A percentile compares a stretch with the other conserved stretches of the same genome.
phyloP scores from a whole-genome alignment of 2,797 vertebrate species.

The Pogonophryne albipinna region DNA sequence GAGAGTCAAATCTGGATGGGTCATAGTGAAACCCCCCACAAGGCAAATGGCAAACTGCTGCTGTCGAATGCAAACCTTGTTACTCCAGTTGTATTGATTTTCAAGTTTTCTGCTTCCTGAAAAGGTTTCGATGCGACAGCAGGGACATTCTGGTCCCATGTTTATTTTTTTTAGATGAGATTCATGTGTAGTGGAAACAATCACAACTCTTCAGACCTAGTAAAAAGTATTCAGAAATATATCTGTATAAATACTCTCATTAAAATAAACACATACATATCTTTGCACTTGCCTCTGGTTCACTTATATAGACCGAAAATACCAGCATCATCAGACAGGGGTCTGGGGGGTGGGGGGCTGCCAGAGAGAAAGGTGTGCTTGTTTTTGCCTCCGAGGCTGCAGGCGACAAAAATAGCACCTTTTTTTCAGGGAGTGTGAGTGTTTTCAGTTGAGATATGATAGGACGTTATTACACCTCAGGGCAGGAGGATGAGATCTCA shows the following conservation, averaged over 20 bases:
- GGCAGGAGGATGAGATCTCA: neutral
- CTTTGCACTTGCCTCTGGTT: constrained; percentile 61
- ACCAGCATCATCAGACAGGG: constrained; percentile 51
- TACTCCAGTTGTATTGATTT: constrained; percentile 53
- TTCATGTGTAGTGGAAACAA: constrained; percentile 54
- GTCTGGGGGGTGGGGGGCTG: constrained; percentile 30
- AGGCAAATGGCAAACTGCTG: constrained; percentile 63
- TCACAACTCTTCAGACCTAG: constrained; percentile 57
- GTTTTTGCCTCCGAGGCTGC: constrained; percentile 9
- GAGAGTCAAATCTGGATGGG: constrained; percentile 58
- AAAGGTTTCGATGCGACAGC: constrained; percentile 50
- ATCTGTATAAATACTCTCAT: constrained; percentile 80
- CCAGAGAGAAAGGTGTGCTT: constrained; percentile 40
- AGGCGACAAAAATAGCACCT: constrained; percentile 38
- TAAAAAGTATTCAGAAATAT: constrained; percentile 78
- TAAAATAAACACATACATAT: constrained; percentile 72
- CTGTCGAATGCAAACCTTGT: constrained; percentile 51
- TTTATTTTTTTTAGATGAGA: constrained; percentile 42
- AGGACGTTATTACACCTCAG: constrained; percentile 5
- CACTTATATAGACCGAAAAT: constrained; percentile 52
- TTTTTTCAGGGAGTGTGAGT: constrained; percentile 24
- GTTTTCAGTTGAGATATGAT: constrained; percentile 38
- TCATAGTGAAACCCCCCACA: constrained; percentile 58
- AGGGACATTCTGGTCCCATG: constrained; percentile 66
- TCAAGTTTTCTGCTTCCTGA: constrained; percentile 55